Percentiles rank a stretch among this genome's conserved stretches.
phyloP scores from a whole-genome alignment of 1,140 invertebrate genomes.

The Micrasema minimum region DNA sequence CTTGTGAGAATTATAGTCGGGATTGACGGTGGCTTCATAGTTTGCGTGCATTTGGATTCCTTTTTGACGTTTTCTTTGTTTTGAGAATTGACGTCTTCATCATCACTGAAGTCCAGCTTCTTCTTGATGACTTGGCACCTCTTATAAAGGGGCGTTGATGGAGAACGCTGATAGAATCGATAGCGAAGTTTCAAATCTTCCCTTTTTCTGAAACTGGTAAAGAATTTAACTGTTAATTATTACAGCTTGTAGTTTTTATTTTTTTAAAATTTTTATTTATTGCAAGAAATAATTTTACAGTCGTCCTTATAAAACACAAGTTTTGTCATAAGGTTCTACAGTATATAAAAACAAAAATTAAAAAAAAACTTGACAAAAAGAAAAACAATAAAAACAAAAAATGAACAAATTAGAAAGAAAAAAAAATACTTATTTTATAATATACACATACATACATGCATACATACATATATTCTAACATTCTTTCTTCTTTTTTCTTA shows the following conservation, averaged over 20 bases:
- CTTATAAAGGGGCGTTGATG: slow-evolving; percentile 36
- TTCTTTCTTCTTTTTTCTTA: too few species aligned
- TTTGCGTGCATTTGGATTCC: too few species aligned
- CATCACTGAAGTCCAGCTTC: slow-evolving; percentile 39
- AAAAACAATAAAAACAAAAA: too few species aligned
- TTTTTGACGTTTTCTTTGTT: not conserved
- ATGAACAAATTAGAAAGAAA: too few species aligned
- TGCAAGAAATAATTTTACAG: too few species aligned
- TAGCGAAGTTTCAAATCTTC: slow-evolving; percentile 33
- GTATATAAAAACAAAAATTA: too few species aligned
- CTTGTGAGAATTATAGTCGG: slow-evolving; percentile 16
- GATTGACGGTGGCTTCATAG: not conserved
- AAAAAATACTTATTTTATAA: too few species aligned
- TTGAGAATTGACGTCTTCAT: slow-evolving; percentile 15
- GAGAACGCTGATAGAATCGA: slow-evolving; percentile 34
- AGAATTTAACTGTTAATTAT: too few species aligned
- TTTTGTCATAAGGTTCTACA: too few species aligned
- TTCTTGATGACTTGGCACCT: slow-evolving; percentile 36
- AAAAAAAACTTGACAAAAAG: not conserved
- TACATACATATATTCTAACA: not conserved
- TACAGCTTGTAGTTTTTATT: too few species aligned
- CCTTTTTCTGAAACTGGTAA: slow-evolving; percentile 42
- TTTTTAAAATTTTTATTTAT: not conserved
- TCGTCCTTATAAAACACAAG: too few species aligned
- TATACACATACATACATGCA: too few species aligned